These are phyloP conservation scores for Ochropleura leucogaster DNA, from an alignment of 2,888 invertebrate genomes.

Conservation along the genomic window DNA sequence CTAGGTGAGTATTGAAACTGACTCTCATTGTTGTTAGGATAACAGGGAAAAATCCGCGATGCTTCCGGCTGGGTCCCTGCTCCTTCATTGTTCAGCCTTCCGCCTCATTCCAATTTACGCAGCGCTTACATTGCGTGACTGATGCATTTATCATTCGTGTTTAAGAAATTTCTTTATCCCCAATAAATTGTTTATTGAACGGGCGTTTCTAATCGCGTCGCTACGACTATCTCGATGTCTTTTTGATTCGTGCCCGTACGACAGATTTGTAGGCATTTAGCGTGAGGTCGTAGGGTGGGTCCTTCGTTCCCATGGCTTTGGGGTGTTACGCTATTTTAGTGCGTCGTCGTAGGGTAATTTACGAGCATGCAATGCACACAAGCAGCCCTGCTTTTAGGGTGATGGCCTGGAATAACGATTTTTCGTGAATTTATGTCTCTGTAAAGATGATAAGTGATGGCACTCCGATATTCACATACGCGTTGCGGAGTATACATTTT, in stretches of 20 bases:
- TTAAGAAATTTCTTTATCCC: slow-evolving; percentile 80
- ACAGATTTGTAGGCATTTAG: slow-evolving; percentile 88
- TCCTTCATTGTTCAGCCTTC: slow-evolving; percentile 79
- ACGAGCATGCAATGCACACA: slow-evolving; percentile 84
- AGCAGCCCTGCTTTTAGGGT: slow-evolving; percentile 84
- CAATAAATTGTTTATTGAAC: slow-evolving; percentile 87
- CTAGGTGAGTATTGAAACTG: slow-evolving; percentile 81
- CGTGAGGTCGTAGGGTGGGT: slow-evolving; percentile 77
- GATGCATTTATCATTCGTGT: slow-evolving; percentile 84
- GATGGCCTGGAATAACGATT: slow-evolving; percentile 84
- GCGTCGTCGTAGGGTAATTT: slow-evolving; percentile 87
- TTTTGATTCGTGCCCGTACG: slow-evolving; percentile 85
- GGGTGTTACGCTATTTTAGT: slow-evolving; percentile 90
- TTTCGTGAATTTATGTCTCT: slow-evolving; percentile 81
- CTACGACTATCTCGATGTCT: slow-evolving; percentile 83
- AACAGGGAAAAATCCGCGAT: slow-evolving; percentile 85
- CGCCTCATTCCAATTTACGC: slow-evolving; percentile 81
- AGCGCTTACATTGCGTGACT: slow-evolving; percentile 82
- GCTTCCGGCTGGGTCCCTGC: slow-evolving; percentile 80
- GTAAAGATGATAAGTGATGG: slow-evolving; percentile 75
- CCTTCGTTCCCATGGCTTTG: slow-evolving; percentile 86
- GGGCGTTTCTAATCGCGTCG: slow-evolving; percentile 85
- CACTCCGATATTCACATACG: slow-evolving; percentile 57
- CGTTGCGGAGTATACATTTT: slow-evolving; percentile 50
- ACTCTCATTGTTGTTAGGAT: slow-evolving; percentile 84